Conservation (phyloP, 2,797 vertebrate genomes). For the Gambelia wislizenii region DNA sequence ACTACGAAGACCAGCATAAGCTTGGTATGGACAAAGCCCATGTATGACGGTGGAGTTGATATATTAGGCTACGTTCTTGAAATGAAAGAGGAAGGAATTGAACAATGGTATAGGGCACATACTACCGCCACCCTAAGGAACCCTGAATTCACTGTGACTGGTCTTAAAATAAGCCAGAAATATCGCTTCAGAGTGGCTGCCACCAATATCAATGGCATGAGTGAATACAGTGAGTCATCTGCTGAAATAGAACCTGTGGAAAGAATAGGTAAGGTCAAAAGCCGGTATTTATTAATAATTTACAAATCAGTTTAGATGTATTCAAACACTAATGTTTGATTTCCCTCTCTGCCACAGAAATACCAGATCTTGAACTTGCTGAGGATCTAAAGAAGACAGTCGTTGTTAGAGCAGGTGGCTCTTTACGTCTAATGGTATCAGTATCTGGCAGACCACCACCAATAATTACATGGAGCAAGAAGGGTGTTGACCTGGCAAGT, state of each 20-base stretch:
- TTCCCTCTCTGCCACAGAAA: conserved; percentile 83
- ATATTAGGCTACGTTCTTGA: conserved; percentile 94
- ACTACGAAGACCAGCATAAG: conserved; percentile 94
- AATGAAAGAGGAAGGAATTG: conserved; percentile 90
- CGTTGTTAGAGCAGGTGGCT: conserved; percentile 92
- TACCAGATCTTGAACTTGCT: conserved; percentile 94
- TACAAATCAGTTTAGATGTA: conserved; percentile 31
- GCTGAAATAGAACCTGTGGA: conserved; percentile 92
- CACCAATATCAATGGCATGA: conserved; percentile 93
- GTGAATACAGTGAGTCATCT: conserved; percentile 92
- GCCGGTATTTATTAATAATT: neutral
- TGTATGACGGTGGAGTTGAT: conserved; percentile 94
- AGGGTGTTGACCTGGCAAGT: conserved; percentile 90
- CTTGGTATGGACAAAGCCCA: conserved; percentile 93
- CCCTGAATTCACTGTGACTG: conserved; percentile 86
- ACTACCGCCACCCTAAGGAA: conserved; percentile 87
- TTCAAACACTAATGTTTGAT: conserved; percentile 53
- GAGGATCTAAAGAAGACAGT: conserved; percentile 97
- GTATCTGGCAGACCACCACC: conserved; percentile 93
- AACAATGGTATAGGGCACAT: conserved; percentile 92
- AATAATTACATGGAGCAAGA: conserved; percentile 91
- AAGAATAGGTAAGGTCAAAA: conserved; percentile 88
- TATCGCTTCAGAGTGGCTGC: conserved; percentile 95
- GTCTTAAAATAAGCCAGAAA: conserved; percentile 88
- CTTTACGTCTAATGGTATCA: conserved; percentile 89